Conservation (phyloP, 2,113 vertebrate genomes). For the Lamprotornis superbus region DNA sequence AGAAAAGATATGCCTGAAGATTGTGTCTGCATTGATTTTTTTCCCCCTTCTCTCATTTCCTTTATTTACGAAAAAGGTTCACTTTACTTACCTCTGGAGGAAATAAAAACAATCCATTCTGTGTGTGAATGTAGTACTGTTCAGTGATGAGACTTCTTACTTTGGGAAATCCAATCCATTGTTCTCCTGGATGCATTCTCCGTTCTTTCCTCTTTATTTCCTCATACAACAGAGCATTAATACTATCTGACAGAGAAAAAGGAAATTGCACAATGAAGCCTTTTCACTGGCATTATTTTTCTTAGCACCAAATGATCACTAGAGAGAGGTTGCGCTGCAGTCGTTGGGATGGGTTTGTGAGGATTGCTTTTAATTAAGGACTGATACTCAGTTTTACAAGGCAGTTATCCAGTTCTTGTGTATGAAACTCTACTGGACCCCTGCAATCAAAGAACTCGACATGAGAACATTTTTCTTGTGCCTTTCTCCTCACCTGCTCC, state of each 20-base stretch:
- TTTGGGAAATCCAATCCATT: background rate
- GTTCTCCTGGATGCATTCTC: background rate
- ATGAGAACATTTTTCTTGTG: background rate
- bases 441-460: fast-evolving
- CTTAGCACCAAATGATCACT: background rate
- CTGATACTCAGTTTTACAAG: background rate
- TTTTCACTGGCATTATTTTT: background rate
- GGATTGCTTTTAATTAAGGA: background rate
- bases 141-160: background rate
- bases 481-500: background rate
- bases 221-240: background rate
- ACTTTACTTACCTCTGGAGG: background rate
- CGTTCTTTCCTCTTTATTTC: background rate
- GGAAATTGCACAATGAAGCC: background rate
- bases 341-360: background rate
- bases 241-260: background rate
- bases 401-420: background rate
- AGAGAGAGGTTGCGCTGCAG: background rate
- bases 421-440: background rate
- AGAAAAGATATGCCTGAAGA: background rate
- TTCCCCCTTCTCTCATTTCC: background rate
- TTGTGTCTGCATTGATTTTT: background rate
- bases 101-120: background rate
- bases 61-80: background rate
- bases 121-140: background rate